Evolutionary conservation across 2,797 vertebrate genomes (phyloP).

Genomic region (Rhinoraja longicauda): DNA sequence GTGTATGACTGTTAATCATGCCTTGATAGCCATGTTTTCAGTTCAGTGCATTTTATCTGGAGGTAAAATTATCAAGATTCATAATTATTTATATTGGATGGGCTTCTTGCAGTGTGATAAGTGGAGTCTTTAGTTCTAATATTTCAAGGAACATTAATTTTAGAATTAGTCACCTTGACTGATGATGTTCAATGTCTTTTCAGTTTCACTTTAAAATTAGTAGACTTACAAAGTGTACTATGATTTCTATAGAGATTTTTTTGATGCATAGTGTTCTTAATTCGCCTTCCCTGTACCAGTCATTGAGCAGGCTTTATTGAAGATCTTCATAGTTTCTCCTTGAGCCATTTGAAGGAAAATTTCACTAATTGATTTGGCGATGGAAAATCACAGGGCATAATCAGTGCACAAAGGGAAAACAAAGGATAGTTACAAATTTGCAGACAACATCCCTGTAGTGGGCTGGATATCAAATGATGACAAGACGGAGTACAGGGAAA

Average conservation of each 20-base stretch:
- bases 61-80: constrained; percentile 1
- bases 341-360: neutral
- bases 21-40: neutral
- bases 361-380: neutral
- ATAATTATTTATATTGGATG: constrained; percentile 16
- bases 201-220: neutral
- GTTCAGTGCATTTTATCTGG: neutral
- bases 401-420: neutral
- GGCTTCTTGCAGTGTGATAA: constrained; percentile 9
- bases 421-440: neutral
- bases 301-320: neutral
- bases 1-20: neutral
- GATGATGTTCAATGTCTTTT: neutral
- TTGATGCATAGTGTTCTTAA: neutral
- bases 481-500: no score
- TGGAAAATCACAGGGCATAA: neutral
- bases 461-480: no score
- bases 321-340: neutral
- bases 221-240: neutral
- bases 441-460: no score
- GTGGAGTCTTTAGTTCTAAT: constrained; percentile 14
- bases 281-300: neutral
- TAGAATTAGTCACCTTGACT: neutral
- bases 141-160: constrained; percentile 35
- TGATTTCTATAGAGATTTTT: neutral